Evolutionary conservation across 2,113 vertebrate genomes (phyloP), one percentile per base, ranked within the genome.

Genomic region (Suncus etruscus): DNA sequence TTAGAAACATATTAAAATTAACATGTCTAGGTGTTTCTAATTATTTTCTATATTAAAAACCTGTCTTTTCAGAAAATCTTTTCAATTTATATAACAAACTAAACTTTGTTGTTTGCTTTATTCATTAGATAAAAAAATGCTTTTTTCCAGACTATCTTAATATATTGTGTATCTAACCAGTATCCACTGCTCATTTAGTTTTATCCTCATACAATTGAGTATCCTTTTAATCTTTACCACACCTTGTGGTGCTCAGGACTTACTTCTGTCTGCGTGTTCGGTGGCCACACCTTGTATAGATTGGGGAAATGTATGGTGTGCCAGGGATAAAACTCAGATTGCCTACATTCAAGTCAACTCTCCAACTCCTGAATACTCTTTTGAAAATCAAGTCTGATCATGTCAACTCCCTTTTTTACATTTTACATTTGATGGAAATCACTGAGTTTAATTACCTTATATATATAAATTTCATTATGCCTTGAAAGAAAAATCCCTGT

Each of bases 1-100:
- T 48, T 4, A 25, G 45, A 80, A 22, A 18, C 0, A 29, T 86
- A 25, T 66, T 88, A 58, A 92, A 79, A 92, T 92, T 11, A 88
- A 10, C 11, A 69, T 76, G 47, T 74, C 6, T 27, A 85, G 18
- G 87, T 86, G 66, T 66, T 75, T 90, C 63, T 39, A 39, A 86
- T 54, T 16, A 45, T 51, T 86, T 1, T 51, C 65, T 1, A 6
- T 32, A 68, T 72, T 91, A 70, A 94, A 32, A 22, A 75, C 78
- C 18, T 51, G 20, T 11, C 32, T 31, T 8, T 39, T 39, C 39
- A 39, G 5, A 39, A 39, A 4, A 29, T 1, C 29, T 63, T 11
- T 78, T 48, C 14, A 91, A 20, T 68, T 75, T 76, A 27, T 25
- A 27, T 65, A 76, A 48, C 20, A 77, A 63, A 32, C 8, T 18